These are phyloP conservation scores for Neofelis nebulosa DNA, from an alignment of 2,113 vertebrate genomes.

Conservation along the genomic window DNA sequence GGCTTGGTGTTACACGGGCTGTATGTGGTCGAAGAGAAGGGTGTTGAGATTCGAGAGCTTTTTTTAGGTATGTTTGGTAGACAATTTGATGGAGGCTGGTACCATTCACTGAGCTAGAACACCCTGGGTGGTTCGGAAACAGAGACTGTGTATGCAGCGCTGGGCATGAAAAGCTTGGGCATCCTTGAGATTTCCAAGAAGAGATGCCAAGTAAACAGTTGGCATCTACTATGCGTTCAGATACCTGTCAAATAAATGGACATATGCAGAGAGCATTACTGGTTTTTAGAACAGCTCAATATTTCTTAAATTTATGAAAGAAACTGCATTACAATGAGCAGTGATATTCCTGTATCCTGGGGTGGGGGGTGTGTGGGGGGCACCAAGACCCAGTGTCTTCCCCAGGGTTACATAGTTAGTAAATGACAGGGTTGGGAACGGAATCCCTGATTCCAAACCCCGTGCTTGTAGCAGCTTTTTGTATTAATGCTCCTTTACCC, in stretches of 20 bases:
- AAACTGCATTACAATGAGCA: background rate
- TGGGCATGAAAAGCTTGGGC: background rate
- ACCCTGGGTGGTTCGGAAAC: background rate
- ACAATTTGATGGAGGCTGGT: background rate
- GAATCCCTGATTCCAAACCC: background rate
- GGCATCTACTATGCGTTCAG: background rate
- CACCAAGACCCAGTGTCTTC: background rate
- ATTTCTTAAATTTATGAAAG: background rate
- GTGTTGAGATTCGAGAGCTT: background rate
- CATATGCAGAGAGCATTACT: background rate
- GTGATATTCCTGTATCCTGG: background rate
- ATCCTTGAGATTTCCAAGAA: background rate
- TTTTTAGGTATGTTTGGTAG: background rate
- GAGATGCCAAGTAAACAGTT: background rate
- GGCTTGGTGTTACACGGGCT: background rate
- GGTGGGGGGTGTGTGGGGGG: background rate
- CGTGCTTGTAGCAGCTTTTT: background rate
- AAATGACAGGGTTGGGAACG: background rate
- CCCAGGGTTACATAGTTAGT: background rate
- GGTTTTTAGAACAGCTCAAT: background rate
- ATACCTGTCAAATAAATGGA: background rate
- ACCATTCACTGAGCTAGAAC: background rate
- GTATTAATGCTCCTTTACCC: background rate
- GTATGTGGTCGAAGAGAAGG: background rate
- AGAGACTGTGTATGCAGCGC: background rate